A percentile compares a stretch with the other conserved stretches of the same genome.
Evolutionary conservation across 2,888 invertebrate species (phyloP).

Genomic region (Phortica magna): DNA sequence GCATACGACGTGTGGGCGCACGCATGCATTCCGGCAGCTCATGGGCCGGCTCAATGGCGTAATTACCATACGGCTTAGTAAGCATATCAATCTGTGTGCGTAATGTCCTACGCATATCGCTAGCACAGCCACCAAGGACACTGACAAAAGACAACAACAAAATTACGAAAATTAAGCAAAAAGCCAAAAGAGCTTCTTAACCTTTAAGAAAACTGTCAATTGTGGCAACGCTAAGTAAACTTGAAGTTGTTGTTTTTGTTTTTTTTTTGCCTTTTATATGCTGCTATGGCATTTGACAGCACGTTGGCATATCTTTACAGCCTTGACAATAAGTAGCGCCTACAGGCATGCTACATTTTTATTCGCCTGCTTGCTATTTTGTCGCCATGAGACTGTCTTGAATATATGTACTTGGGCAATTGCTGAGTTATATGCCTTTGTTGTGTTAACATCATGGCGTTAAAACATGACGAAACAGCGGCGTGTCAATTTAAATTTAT

Average conservation of each 20-base stretch:
- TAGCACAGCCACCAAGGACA: neutral
- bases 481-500: no score
- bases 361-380: neutral
- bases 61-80: slow-evolving; percentile 1
- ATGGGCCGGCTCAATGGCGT: neutral
- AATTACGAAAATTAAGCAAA: neutral
- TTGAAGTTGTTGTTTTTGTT: no score
- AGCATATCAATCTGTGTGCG: slow-evolving; percentile 4
- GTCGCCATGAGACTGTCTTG: slow-evolving; percentile 8
- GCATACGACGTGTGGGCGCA: neutral
- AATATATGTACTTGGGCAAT: slow-evolving; percentile 13
- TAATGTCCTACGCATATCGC: neutral
- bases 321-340: slow-evolving; percentile 16
- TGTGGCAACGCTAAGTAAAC: neutral
- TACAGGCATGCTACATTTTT: slow-evolving; percentile 8
- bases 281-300: neutral
- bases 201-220: neutral
- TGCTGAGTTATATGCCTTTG: no score
- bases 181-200: neutral
- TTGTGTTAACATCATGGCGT: no score
- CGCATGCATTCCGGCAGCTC: neutral
- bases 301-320: slow-evolving; percentile 12
- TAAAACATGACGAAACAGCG: no score
- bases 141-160: no score
- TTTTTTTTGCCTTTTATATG: neutral